These are phyloP conservation scores for Linyphia triangularis DNA, from an alignment of 2,888 invertebrate genomes.

Conservation along the genomic window DNA sequence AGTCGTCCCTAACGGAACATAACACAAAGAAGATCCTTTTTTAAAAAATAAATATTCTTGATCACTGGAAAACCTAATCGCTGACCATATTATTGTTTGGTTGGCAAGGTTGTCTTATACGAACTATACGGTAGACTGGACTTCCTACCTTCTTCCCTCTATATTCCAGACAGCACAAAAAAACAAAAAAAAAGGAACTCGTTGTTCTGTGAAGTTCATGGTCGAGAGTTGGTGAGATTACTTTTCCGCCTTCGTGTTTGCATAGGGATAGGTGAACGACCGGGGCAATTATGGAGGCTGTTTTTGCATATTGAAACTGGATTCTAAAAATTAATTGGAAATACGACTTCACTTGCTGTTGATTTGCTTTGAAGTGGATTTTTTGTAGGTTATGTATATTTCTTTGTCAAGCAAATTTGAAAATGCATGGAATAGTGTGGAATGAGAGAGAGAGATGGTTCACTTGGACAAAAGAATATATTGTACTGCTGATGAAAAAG, in stretches of 20 bases:
- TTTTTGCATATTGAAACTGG: background rate
- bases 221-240: background rate
- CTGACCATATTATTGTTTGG: background rate
- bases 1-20: background rate
- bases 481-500: too few species aligned
- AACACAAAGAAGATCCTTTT: constrained; percentile 9
- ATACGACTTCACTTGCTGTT: too few species aligned
- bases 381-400: too few species aligned
- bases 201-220: constrained; percentile 38
- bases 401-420: too few species aligned
- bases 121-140: background rate
- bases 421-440: too few species aligned
- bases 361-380: too few species aligned
- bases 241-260: background rate
- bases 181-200: constrained; percentile 6
- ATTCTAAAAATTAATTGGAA: too few species aligned
- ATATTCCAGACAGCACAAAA: background rate
- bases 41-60: background rate
- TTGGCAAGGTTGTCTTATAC: constrained; percentile 8
- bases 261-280: constrained; percentile 18
- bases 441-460: too few species aligned
- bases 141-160: background rate
- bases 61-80: background rate
- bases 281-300: background rate
- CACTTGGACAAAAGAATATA: too few species aligned